A percentile compares a stretch with the other conserved stretches of the same genome.
Conservation (phyloP, 2,888 invertebrate species). For the Galeopsomyia nigrocyanea region DNA sequence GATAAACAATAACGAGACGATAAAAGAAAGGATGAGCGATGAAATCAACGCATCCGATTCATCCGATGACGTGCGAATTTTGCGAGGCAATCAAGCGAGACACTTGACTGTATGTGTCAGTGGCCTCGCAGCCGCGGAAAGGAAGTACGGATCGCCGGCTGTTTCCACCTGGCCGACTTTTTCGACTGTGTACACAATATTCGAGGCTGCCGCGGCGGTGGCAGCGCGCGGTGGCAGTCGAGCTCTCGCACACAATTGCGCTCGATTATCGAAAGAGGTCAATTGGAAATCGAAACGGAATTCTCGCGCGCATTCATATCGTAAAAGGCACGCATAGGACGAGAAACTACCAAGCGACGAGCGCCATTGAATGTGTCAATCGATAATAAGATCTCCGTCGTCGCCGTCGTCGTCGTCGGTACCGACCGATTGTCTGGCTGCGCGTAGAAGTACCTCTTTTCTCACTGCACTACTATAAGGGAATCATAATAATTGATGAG, state of each 20-base stretch:
- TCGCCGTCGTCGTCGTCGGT: neutral
- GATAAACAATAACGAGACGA: no score
- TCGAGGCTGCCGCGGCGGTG: constrained; percentile 16
- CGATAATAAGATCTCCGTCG: constrained; percentile 36
- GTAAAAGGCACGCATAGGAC: neutral
- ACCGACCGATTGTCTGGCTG: neutral
- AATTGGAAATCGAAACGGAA: constrained; percentile 47
- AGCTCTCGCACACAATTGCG: constrained; percentile 32
- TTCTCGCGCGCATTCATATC: constrained; percentile 9
- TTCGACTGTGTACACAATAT: constrained; percentile 40
- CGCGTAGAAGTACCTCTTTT: neutral
- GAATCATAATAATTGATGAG: constrained; percentile 20
- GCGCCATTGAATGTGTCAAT: constrained; percentile 23
- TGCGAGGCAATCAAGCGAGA: constrained; percentile 24
- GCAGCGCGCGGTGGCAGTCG: neutral
- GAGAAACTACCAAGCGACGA: neutral
- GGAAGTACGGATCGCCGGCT: constrained; percentile 50
- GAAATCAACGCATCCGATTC: no score
- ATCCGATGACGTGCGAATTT: constrained; percentile 18
- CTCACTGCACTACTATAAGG: neutral
- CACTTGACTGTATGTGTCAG: neutral
- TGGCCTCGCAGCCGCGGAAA: neutral
- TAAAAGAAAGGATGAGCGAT: no score
- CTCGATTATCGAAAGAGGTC: constrained; percentile 46
- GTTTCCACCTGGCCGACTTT: constrained; percentile 53